Evolutionary conservation across 2,888 invertebrate species (phyloP), one percentile per base, ranked within the genome.

Genomic region (Mesoligia furuncula): DNA sequence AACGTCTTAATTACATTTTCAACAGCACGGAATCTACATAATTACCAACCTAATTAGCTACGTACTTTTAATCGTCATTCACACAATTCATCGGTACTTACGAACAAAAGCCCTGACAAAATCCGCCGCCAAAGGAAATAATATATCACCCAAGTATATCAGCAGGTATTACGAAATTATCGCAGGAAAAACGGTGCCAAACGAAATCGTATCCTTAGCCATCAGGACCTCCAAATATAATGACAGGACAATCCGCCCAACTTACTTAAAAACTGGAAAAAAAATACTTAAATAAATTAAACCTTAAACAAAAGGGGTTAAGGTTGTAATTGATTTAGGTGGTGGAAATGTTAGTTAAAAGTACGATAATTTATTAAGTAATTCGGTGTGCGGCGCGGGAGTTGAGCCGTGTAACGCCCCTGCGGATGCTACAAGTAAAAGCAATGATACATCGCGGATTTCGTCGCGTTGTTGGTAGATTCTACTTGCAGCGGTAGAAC

Each of bases 371-470:
- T 93, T 93, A 92, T 93, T 93, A 92, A 91, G 94, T 94, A 93
- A 95, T 91, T 89, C 68, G 87, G 85, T 83, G 84, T 74, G 84
- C 85, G 89, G 89, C 91, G 92, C 93, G 90, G 91, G 93, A 94
- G 91, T 90, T 90, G 92, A 90, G 91, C 91, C 91, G 93, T 92
- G 93, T 88, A 94, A 93, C 93, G 93, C 93, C 93, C 90, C 93
- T 94, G 92, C 95, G 94, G 95, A 95, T 93, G 94, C 92, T 92
- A 92, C 92, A 93, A 93, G 94, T 94, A 95, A 94, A 95, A 93
- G 94, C 95, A 95, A 94, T 95, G 95, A 95, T 95, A 95, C 94
- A 93, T 93, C 93, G 94, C 92, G 93, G 91, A 92, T 94, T 94
- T 94, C 93, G 95, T 94, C 95, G 95, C 94, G 91, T 90, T 81